These are phyloP conservation scores for Tridacna gigas DNA, from an alignment of 2,888 invertebrate species.

Conservation along the genomic window DNA sequence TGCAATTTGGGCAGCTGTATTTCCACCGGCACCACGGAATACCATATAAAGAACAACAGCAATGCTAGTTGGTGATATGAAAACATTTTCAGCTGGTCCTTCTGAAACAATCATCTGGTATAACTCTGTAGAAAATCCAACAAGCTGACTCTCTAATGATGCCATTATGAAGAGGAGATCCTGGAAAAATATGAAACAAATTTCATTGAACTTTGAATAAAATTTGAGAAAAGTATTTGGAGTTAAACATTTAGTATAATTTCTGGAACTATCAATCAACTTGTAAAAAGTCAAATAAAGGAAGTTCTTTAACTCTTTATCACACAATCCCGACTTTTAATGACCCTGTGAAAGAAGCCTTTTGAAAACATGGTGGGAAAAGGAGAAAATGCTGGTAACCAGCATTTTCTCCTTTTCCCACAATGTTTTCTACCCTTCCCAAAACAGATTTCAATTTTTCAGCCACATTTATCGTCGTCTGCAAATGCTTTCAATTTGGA, in stretches of 20 bases:
- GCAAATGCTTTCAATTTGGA: too few relatives aligned
- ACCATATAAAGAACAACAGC: constrained; percentile 84
- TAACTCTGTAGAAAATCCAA: constrained; percentile 12
- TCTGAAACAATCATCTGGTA: constrained; percentile 5
- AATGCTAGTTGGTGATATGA: constrained; percentile 85
- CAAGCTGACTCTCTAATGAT: not conserved
- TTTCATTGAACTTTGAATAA: too few relatives aligned
- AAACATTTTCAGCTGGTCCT: constrained; percentile 68
- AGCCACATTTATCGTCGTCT: too few relatives aligned
- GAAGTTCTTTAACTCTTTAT: constrained; percentile 81
- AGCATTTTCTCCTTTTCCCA: not conserved
- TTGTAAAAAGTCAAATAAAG: too few relatives aligned
- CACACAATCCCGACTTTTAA: constrained; percentile 84
- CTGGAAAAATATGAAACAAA: too few relatives aligned
- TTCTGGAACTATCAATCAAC: too few relatives aligned
- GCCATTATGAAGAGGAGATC: too few relatives aligned
- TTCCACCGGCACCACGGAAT: constrained; percentile 82
- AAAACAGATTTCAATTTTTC: too few relatives aligned
- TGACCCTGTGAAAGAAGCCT: constrained; percentile 84
- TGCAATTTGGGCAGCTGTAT: constrained; percentile 81
- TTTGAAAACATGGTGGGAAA: constrained; percentile 77
- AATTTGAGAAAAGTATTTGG: too few relatives aligned
- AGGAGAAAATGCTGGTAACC: not conserved
- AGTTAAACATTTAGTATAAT: too few relatives aligned
- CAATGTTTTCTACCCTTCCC: too few relatives aligned